Conservation (phyloP, 2,888 invertebrate species). For the Meandrusa payeni region DNA sequence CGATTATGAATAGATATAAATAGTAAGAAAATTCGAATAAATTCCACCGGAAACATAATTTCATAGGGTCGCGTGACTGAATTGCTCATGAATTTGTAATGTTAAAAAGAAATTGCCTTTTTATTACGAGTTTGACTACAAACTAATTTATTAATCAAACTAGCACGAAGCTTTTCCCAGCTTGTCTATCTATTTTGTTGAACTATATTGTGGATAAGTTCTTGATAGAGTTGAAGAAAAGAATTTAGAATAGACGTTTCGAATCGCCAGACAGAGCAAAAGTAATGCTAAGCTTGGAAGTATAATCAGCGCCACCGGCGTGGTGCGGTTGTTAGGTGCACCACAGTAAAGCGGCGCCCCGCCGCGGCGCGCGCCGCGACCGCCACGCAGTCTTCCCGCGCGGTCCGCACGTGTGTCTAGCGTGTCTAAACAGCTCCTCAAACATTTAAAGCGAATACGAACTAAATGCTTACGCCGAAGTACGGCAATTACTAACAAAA, state of each 20-base stretch:
- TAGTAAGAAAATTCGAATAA: constrained; percentile 1
- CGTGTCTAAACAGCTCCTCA: constrained; percentile 44
- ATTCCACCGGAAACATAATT: constrained; percentile 10
- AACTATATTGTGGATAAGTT: neutral
- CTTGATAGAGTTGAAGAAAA: neutral
- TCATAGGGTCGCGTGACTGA: constrained; percentile 12
- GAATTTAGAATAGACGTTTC: neutral
- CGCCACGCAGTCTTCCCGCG: constrained; percentile 81
- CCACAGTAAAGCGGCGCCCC: constrained; percentile 47
- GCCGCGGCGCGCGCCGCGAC: constrained; percentile 55
- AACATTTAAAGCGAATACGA: constrained; percentile 38
- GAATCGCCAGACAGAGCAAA: constrained; percentile 4
- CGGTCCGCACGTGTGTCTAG: constrained; percentile 74
- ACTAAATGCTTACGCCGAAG: constrained; percentile 44
- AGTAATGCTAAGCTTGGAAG: constrained; percentile 24
- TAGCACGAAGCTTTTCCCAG: neutral
- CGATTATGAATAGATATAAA: constrained; percentile 2
- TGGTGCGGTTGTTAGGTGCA: constrained; percentile 41
- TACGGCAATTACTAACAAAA: constrained; percentile 40
- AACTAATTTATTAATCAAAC: constrained; percentile 3
- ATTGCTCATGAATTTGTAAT: constrained; percentile 13
- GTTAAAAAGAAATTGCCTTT: constrained; percentile 8
- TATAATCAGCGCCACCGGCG: constrained; percentile 52
- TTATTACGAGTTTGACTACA: neutral
- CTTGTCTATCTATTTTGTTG: neutral